Conservation (phyloP, 2,888 invertebrate species). For the Oxyteleia sp. region DNA sequence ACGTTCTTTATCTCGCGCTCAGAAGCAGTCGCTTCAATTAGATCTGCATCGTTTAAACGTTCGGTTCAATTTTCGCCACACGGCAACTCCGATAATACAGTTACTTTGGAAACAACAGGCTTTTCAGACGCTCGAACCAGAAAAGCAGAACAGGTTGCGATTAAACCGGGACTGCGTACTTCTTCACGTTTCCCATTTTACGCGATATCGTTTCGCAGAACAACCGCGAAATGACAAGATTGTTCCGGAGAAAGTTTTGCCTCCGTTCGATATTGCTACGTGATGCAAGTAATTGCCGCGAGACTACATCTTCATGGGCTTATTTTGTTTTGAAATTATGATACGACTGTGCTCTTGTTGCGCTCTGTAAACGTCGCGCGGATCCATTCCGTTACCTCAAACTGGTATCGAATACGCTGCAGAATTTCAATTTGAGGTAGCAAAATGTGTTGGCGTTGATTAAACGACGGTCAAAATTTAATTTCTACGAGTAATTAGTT, state of each 20-base stretch:
- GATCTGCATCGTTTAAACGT: constrained; percentile 63
- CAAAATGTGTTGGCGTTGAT: too few relatives aligned
- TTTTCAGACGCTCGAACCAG: constrained; percentile 42
- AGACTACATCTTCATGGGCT: constrained; percentile 16
- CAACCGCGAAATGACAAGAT: constrained; percentile 56
- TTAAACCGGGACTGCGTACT: constrained; percentile 42
- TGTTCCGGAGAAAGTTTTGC: constrained; percentile 33
- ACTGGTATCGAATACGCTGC: background rate
- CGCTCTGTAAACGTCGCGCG: constrained; percentile 8
- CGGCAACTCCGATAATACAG: constrained; percentile 57
- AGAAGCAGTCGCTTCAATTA: constrained; percentile 57
- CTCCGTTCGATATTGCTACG: constrained; percentile 27
- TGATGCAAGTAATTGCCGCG: constrained; percentile 21
- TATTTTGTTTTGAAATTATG: constrained; percentile 34
- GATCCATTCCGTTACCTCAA: constrained; percentile 22
- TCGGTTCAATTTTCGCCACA: constrained; percentile 56
- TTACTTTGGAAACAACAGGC: constrained; percentile 60
- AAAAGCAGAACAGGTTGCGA: constrained; percentile 47
- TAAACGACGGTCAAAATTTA: too few relatives aligned
- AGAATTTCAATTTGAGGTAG: constrained; percentile 4
- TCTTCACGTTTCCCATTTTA: constrained; percentile 43
- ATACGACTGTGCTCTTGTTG: constrained; percentile 6
- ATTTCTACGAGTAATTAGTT: too few relatives aligned
- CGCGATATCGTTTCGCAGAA: constrained; percentile 34
- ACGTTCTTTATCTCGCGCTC: constrained; percentile 34